phyloP scores from a whole-genome alignment of 2,797 vertebrate genomes.

The Benthosema pterotum region DNA sequence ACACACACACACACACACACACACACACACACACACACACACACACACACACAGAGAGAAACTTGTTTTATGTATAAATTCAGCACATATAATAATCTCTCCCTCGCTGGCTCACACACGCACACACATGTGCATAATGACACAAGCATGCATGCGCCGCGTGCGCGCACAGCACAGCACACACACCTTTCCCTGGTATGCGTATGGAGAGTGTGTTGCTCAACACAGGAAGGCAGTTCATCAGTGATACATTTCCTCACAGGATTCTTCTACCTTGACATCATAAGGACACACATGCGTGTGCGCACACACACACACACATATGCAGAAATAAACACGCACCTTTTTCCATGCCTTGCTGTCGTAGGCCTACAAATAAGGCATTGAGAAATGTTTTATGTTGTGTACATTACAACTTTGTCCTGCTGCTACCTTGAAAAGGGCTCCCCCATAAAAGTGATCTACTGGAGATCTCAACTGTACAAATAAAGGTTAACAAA shows the following conservation, averaged over 20 bases:
- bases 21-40: too few species aligned
- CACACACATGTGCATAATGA: constrained; percentile 1
- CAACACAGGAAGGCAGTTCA: constrained; percentile 21
- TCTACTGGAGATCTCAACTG: too few species aligned
- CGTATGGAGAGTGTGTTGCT: not conserved
- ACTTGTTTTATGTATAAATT: not conserved
- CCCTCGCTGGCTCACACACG: not conserved
- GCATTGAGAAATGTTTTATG: too few species aligned
- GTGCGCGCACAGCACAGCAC: not conserved
- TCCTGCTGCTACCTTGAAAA: too few species aligned
- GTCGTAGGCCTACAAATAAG: too few species aligned
- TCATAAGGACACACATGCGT: constrained; percentile 37
- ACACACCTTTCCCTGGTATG: too few species aligned
- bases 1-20: too few species aligned
- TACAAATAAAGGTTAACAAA: too few species aligned
- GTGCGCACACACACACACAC: not conserved
- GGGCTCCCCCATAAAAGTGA: too few species aligned
- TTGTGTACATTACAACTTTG: too few species aligned
- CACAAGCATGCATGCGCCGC: not conserved
- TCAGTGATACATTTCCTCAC: constrained; percentile 45
- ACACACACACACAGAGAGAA: too few species aligned
- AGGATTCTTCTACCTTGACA: constrained; percentile 50
- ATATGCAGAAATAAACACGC: not conserved
- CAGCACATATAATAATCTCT: too few species aligned
- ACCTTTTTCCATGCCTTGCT: not conserved